phyloP scores from a whole-genome alignment of 2,888 invertebrate species.

The Orthosia incerta region DNA sequence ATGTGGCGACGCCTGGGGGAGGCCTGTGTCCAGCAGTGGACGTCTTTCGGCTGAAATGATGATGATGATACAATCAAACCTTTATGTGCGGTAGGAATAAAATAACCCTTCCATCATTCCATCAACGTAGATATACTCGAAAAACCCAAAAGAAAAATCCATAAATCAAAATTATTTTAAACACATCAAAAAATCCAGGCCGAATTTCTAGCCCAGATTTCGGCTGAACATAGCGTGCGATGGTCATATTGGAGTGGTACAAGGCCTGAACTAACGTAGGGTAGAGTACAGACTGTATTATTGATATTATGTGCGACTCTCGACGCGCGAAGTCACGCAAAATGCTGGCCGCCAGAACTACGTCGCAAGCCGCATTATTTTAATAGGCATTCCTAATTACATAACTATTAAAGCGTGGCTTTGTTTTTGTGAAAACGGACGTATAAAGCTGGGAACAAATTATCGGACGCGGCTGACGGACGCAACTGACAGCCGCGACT shows the following conservation, averaged over 20 bases:
- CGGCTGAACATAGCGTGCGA: slow-evolving; percentile 51
- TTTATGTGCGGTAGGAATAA: no score
- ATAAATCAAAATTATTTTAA: slow-evolving; percentile 24
- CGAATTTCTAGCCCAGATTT: slow-evolving; percentile 33
- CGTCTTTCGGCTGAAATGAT: no score
- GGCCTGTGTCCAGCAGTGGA: no score
- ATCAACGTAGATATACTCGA: no score
- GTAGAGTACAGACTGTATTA: slow-evolving; percentile 28
- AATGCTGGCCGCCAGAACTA: neutral
- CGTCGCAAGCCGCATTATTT: neutral
- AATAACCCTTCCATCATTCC: no score
- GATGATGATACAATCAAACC: no score
- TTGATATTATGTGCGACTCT: slow-evolving; percentile 50
- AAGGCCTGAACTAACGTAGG: slow-evolving; percentile 46
- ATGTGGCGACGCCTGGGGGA: no score
- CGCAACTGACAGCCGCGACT: no score
- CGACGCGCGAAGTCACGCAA: slow-evolving; percentile 47
- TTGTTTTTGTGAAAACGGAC: neutral
- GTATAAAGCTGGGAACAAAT: no score
- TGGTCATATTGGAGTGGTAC: slow-evolving; percentile 41
- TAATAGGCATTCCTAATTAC: slow-evolving; percentile 23
- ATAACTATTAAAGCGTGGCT: neutral
- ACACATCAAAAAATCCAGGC: slow-evolving; percentile 41
- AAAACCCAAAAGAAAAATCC: neutral
- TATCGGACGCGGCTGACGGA: no score